phyloP scores from a whole-genome alignment of 2,797 vertebrate genomes.

The Scyliorhinus canicula region DNA sequence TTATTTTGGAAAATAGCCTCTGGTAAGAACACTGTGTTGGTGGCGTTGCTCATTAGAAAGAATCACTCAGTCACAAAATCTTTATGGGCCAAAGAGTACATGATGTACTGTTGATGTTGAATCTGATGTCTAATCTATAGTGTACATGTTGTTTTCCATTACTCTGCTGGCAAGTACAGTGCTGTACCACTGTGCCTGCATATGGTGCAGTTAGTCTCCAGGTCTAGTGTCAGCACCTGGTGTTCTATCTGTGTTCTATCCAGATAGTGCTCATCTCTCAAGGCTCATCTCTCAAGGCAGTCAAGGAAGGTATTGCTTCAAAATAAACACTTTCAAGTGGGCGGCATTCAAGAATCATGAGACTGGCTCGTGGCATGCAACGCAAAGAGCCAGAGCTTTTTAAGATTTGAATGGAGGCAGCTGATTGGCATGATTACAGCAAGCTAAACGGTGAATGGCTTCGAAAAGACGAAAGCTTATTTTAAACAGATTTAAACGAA shows the following conservation, averaged over 20 bases:
- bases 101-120: conserved; percentile 23
- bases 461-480: neutral
- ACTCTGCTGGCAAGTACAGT: neutral
- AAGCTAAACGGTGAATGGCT: neutral
- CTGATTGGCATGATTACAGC: neutral
- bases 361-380: neutral
- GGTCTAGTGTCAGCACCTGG: neutral
- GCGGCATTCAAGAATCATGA: neutral
- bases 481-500: too few species aligned
- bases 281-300: neutral
- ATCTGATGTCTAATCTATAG: conserved; percentile 23
- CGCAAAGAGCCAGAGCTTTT: neutral
- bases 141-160: conserved; percentile 21
- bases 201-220: neutral
- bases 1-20: neutral
- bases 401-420: neutral
- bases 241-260: conserved; percentile 3
- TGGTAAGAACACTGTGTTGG: neutral
- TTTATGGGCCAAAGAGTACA: neutral
- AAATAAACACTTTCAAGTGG: neutral
- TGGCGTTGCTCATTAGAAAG: neutral
- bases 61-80: neutral
- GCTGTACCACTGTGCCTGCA: neutral
- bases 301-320: neutral
- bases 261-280: neutral